phyloP scores from a whole-genome alignment of 2,113 vertebrate species.

The Erythrolamprus reginae region DNA sequence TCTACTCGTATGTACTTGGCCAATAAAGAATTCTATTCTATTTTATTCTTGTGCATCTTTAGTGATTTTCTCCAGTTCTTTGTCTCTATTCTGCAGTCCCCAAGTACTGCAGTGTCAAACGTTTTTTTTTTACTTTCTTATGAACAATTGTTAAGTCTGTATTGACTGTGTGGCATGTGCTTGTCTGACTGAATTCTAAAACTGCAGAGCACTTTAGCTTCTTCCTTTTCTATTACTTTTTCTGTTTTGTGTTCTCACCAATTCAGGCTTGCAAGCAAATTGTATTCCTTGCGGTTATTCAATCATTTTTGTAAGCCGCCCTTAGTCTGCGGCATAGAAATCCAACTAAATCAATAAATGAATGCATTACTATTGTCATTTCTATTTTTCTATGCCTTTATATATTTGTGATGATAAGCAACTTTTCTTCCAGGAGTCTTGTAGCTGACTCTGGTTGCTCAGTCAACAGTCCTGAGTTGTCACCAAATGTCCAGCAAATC shows the following conservation, averaged over 20 bases:
- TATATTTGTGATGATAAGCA: not conserved
- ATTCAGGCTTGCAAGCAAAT: not conserved
- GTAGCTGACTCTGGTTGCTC: too few relatives aligned
- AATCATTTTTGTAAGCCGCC: too few relatives aligned
- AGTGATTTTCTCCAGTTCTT: not conserved
- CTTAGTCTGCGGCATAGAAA: too few relatives aligned
- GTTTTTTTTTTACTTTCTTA: not conserved
- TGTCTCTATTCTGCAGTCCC: not conserved
- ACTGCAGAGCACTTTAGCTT: not conserved
- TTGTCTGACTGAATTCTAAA: not conserved
- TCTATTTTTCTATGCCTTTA: not conserved
- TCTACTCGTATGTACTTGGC: too few relatives aligned
- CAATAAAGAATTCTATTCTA: too few relatives aligned
- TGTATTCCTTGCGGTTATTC: not conserved
- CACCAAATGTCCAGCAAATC: not conserved
- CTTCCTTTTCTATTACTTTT: not conserved
- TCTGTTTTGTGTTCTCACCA: not conserved
- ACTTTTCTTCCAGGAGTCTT: not conserved
- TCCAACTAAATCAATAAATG: too few relatives aligned
- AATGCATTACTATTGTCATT: not conserved
- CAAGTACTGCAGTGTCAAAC: not conserved
- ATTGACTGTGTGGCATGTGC: not conserved
- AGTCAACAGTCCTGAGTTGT: too few relatives aligned
- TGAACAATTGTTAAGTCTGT: not conserved
- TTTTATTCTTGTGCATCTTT: too few relatives aligned